These are phyloP conservation scores for Siniperca chuatsi DNA, from an alignment of 2,113 vertebrate genomes.

Conservation along the genomic window DNA sequence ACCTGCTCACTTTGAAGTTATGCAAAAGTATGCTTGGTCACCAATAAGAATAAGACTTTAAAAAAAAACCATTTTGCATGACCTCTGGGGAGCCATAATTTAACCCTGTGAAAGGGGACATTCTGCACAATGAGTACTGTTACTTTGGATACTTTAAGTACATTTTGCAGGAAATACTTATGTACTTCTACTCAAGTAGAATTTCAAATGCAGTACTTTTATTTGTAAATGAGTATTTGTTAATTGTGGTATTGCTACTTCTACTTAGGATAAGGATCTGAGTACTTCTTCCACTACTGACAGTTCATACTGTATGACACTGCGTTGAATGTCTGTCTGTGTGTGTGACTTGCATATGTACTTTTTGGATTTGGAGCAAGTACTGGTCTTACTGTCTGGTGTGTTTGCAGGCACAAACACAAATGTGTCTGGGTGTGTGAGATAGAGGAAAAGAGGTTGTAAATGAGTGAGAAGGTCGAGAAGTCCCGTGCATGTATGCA, in stretches of 20 bases:
- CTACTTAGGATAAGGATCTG: neutral
- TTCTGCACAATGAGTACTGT: neutral
- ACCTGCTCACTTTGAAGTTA: no score
- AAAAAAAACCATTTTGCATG: no score
- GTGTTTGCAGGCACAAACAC: slow-evolving; percentile 18
- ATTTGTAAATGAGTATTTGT: neutral
- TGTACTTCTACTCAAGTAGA: neutral
- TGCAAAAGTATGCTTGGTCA: neutral
- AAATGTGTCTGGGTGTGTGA: neutral
- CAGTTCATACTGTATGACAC: neutral
- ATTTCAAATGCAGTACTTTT: neutral
- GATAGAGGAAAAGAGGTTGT: neutral
- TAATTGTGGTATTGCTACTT: neutral
- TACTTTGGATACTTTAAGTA: neutral
- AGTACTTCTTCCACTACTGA: neutral
- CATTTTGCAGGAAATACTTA: neutral
- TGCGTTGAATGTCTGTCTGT: neutral
- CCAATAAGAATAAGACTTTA: neutral
- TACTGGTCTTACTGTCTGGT: slow-evolving; percentile 4
- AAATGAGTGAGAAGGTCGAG: neutral
- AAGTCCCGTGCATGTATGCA: neutral
- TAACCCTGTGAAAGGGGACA: no score
- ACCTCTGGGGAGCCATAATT: no score
- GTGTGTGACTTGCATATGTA: slow-evolving; percentile 11
- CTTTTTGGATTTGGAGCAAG: neutral